These are phyloP conservation scores for Lingula anatina DNA, from an alignment of 2,888 invertebrate species.

Conservation along the genomic window DNA sequence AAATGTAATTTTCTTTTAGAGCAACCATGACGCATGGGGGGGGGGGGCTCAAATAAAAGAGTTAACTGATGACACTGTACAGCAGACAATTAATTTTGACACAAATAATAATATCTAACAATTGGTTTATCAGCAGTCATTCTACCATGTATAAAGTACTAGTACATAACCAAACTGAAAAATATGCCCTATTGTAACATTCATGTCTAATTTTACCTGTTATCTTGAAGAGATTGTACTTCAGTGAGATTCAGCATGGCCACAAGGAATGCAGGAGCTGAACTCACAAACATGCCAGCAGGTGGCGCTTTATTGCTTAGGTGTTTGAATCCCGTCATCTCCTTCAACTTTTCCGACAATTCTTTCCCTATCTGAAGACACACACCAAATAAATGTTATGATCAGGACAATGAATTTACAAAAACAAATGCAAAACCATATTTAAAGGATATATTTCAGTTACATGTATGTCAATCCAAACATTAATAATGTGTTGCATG, in stretches of 20 bases:
- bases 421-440: too few relatives aligned
- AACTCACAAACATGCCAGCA: constrained; percentile 19
- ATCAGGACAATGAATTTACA: not conserved
- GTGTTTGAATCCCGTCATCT: constrained; percentile 12
- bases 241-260: constrained; percentile 17
- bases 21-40: too few relatives aligned
- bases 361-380: constrained; percentile 21
- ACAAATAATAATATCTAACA: too few relatives aligned
- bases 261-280: constrained; percentile 21
- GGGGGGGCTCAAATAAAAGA: too few relatives aligned
- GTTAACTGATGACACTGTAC: too few relatives aligned
- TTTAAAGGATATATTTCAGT: too few relatives aligned
- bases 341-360: constrained; percentile 15
- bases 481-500: too few relatives aligned
- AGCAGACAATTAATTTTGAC: too few relatives aligned
- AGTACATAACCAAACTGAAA: not conserved
- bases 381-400: not conserved
- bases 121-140: not conserved
- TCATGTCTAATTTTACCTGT: not conserved
- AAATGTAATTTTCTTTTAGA: too few relatives aligned
- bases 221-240: constrained; percentile 8
- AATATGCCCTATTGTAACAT: not conserved
- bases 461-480: too few relatives aligned
- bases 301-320: constrained; percentile 13
- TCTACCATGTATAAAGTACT: not conserved